Evolutionary conservation across 2,888 invertebrate species (phyloP).

Genomic region (Sphinx pinastri): DNA sequence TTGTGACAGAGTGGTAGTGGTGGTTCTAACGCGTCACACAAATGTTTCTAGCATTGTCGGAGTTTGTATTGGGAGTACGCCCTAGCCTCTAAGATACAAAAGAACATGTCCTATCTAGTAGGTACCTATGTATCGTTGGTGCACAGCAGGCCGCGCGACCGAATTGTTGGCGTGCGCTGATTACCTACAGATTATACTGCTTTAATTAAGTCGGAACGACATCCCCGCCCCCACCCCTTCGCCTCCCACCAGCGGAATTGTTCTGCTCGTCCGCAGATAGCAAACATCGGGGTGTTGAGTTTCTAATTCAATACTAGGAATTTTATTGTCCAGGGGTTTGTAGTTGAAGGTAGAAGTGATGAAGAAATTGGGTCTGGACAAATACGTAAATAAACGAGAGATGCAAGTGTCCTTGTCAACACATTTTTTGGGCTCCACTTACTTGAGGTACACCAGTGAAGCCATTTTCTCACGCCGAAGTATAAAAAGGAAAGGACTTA

Average conservation of each 20-base stretch:
- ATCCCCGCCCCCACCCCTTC: neutral
- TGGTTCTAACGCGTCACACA: neutral
- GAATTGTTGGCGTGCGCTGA: slow-evolving; percentile 30
- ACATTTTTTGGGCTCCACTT: too few species aligned
- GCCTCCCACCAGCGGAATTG: neutral
- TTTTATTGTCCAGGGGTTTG: too few species aligned
- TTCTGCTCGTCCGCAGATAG: neutral
- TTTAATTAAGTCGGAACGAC: slow-evolving; percentile 34
- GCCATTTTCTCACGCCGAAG: too few species aligned
- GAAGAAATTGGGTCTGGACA: too few species aligned
- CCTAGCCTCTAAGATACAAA: neutral
- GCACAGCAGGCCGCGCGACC: slow-evolving; percentile 17
- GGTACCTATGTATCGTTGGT: neutral
- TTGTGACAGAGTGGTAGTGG: too few species aligned
- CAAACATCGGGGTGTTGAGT: neutral
- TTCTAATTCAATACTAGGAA: neutral
- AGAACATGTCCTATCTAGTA: neutral
- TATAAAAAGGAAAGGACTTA: too few species aligned
- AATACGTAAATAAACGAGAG: too few species aligned
- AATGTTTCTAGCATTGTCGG: neutral
- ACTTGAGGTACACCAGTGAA: too few species aligned
- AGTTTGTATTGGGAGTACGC: too few species aligned
- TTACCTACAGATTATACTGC: slow-evolving; percentile 35
- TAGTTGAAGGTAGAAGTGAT: too few species aligned
- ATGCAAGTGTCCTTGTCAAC: too few species aligned